These are phyloP conservation scores for Phymastichus coffea DNA, from an alignment of 1,140 invertebrate genomes.

Conservation along the genomic window DNA sequence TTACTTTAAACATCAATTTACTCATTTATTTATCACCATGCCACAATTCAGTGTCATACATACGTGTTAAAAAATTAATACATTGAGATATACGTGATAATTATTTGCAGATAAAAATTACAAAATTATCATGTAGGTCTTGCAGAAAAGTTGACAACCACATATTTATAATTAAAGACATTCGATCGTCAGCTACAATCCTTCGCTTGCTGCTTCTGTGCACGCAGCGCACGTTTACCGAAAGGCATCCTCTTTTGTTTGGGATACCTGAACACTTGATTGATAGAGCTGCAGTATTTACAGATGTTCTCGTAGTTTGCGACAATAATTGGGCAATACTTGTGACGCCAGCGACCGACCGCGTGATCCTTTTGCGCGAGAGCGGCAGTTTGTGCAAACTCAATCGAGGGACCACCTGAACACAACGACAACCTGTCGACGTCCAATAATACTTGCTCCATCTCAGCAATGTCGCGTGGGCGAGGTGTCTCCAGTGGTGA, in stretches of 20 bases:
- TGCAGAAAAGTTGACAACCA: too few relatives aligned
- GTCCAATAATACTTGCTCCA: constrained; percentile 10
- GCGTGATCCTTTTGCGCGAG: constrained; percentile 22
- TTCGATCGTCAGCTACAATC: too few relatives aligned
- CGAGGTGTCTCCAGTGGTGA: constrained; percentile 16
- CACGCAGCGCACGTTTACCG: too few relatives aligned
- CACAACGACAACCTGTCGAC: constrained; percentile 10
- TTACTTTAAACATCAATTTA: too few relatives aligned
- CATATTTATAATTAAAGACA: too few relatives aligned
- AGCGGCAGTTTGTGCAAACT: constrained; percentile 3
- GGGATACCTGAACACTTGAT: constrained; percentile 17
- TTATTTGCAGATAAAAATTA: too few relatives aligned
- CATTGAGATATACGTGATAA: too few relatives aligned
- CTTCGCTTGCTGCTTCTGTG: too few relatives aligned
- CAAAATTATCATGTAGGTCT: too few relatives aligned
- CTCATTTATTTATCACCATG: too few relatives aligned
- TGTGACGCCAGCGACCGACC: constrained; percentile 16
- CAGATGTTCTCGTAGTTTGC: background rate
- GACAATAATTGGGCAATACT: constrained; percentile 13
- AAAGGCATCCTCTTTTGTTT: constrained; percentile 19
- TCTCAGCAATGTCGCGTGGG: constrained; percentile 4
- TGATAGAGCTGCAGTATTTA: constrained; percentile 11
- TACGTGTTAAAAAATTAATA: too few relatives aligned
- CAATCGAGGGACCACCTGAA: constrained; percentile 11
- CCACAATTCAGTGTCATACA: too few relatives aligned